phyloP scores from a whole-genome alignment of 2,113 vertebrate genomes.

The Pluvialis apricaria region DNA sequence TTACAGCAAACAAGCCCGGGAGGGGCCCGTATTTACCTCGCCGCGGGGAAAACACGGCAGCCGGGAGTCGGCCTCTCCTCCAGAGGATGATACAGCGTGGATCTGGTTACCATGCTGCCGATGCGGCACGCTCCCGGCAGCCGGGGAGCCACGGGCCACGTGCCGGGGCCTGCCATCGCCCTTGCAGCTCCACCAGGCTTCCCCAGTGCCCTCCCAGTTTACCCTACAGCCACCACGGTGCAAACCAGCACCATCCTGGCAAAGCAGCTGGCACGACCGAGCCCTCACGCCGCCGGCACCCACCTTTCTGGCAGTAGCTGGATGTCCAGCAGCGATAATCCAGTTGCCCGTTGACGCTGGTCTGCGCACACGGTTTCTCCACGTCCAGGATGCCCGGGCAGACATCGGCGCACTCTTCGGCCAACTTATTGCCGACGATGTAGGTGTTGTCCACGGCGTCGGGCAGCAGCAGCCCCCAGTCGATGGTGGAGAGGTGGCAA shows the following conservation, averaged over 20 bases:
- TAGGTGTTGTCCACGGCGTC: slow-evolving; percentile 59
- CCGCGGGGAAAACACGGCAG: neutral
- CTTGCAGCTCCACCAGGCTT: neutral
- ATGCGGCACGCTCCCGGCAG: no score
- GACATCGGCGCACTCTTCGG: slow-evolving; percentile 73
- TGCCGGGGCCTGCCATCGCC: neutral
- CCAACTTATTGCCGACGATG: slow-evolving; percentile 75
- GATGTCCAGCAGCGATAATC: slow-evolving; percentile 82
- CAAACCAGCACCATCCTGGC: neutral
- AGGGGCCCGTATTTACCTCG: neutral
- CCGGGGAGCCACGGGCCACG: neutral
- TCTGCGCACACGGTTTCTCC: slow-evolving; percentile 70
- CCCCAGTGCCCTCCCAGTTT: neutral
- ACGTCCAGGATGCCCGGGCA: slow-evolving; percentile 74
- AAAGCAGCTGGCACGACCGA: no score
- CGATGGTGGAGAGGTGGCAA: slow-evolving; percentile 80
- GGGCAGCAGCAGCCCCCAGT: slow-evolving; percentile 77
- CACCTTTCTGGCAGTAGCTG: slow-evolving; percentile 81
- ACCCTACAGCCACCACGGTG: neutral
- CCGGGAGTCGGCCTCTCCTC: neutral
- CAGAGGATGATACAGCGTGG: neutral
- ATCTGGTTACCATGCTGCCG: neutral
- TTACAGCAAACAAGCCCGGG: slow-evolving; percentile 62
- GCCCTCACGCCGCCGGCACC: neutral
- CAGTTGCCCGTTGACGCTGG: slow-evolving; percentile 50